Base-by-base conservation (phyloP, 2,888 invertebrate species). In the Ischnus inquisitorius region DNA sequence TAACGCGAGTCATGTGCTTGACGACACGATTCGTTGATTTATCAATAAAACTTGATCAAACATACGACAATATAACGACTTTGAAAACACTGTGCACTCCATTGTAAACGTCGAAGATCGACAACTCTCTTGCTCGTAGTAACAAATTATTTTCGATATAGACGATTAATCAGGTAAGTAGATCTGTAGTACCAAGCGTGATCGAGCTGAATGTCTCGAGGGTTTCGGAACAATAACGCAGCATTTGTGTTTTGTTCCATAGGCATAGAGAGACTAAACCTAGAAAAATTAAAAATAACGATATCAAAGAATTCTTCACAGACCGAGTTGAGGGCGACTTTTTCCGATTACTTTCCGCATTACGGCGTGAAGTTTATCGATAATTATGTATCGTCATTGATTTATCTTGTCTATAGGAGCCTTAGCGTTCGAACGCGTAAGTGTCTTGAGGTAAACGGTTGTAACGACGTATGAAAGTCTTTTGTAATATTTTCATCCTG, bases 21-120 rank as follows among this genome's bases (percentile, higher is more conserved):
- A 68, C 48, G n/a, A 60, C 41, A 68, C 16, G 65, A 34, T 16
- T 19, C 60, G 28, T 80, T 80, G 12, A 46, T 25, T 67, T 68
- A 39, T 64, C 54, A 79, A 82, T 82, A 79, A 82, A 82, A n/a
- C 39, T 57, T 79, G 34, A 68, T 82, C n/a, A 2, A 78, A 41
- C 28, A 16, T 67, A 41, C 25, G 34, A 48, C 5, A 8, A 6
- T 48, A 6, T 48, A 28, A 19, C 22, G 16, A n/a, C 19, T 8
- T 6, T 34, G 14, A 43, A 41, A 64, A 8, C 12, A 60, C 57
- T 22, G 6, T 39, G 57, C 48, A 12, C 2, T 54, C 12, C 39
- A 25, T 5, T 57, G 4, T 48, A 12, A 62, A 64, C 34, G 12
- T 19, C 16, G 10, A 25, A 68, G 19, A 57, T 74, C 14, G 12